Conservation (phyloP, 2,888 invertebrate species). For the Oligia fasciuncula region DNA sequence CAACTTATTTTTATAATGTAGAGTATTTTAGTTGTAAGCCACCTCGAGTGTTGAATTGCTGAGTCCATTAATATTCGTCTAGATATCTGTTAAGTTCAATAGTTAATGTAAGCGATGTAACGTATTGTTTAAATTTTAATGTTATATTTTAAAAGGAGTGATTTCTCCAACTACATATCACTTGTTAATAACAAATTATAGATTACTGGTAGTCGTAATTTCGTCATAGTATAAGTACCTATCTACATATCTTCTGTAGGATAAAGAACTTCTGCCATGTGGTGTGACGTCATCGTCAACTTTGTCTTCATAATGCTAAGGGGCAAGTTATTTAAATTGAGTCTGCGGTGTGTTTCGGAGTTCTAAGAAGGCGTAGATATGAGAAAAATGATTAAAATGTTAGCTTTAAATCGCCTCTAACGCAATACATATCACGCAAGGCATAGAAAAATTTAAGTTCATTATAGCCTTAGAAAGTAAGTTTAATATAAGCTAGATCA, state of each 20-base stretch:
- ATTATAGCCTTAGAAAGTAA: constrained; percentile 85
- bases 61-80: constrained; percentile 81
- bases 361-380: constrained; percentile 73
- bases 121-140: constrained; percentile 83
- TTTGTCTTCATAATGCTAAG: constrained; percentile 73
- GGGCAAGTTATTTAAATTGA: constrained; percentile 69
- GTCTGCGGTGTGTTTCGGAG: constrained; percentile 67
- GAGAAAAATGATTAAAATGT: constrained; percentile 72
- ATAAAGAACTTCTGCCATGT: constrained; percentile 73
- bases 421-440: constrained; percentile 90
- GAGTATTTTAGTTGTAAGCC: constrained; percentile 86
- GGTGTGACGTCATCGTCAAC: constrained; percentile 69
- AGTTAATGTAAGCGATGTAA: constrained; percentile 79
- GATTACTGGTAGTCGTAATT: constrained; percentile 85
- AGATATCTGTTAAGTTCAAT: constrained; percentile 80
- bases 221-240: constrained; percentile 78
- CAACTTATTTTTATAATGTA: constrained; percentile 83
- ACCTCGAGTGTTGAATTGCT: constrained; percentile 87
- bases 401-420: constrained; percentile 87
- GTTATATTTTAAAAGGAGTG: constrained; percentile 85
- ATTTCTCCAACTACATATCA: constrained; percentile 89
- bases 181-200: constrained; percentile 89
- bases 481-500: constrained; percentile 86
- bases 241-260: constrained; percentile 73
- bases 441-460: constrained; percentile 87